phyloP scores from a whole-genome alignment of 2,797 vertebrate genomes.

The Sebastes wilsoni region DNA sequence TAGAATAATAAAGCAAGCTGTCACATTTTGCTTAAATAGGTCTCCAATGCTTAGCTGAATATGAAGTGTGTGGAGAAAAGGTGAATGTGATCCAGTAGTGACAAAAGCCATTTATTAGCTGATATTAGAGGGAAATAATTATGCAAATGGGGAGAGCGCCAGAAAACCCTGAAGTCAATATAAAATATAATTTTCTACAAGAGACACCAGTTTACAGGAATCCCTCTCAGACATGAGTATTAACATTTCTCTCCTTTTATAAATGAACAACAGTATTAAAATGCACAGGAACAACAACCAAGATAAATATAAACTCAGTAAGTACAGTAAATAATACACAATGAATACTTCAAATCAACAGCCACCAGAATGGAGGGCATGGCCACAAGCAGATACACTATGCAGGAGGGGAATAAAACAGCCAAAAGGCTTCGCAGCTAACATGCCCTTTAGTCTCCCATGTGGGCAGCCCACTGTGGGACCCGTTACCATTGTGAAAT shows the following conservation, averaged over 20 bases:
- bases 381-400: neutral
- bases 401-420: neutral
- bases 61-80: neutral
- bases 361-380: neutral
- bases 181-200: neutral
- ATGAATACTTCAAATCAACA: neutral
- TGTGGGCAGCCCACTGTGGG: neutral
- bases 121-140: neutral
- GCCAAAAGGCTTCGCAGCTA: neutral
- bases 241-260: neutral
- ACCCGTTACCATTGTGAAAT: neutral
- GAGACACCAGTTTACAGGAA: neutral
- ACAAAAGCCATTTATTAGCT: neutral
- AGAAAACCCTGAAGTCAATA: neutral
- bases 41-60: neutral
- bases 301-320: neutral
- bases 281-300: neutral
- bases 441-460: neutral
- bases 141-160: neutral
- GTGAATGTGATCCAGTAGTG: neutral
- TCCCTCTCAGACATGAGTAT: neutral
- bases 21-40: conserved; percentile 20
- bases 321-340: neutral
- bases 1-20: conserved; percentile 31
- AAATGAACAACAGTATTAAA: neutral